phyloP scores from a whole-genome alignment of 2,888 invertebrate species.

The Hecatera dysodea region DNA sequence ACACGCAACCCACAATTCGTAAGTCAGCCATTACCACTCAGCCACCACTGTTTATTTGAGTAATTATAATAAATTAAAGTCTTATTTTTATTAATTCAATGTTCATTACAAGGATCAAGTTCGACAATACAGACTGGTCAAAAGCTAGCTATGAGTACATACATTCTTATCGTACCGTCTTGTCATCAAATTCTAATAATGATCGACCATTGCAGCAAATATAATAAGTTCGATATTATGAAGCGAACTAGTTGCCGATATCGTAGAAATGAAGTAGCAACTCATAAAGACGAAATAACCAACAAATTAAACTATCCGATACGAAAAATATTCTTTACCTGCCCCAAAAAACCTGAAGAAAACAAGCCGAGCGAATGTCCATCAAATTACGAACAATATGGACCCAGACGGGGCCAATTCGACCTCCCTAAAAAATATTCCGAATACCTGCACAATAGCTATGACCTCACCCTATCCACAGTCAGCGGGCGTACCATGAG shows the following conservation, averaged over 20 bases:
- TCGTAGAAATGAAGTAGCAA: background rate
- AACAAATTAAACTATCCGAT: constrained; percentile 3
- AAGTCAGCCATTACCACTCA: too few relatives aligned
- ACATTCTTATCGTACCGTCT: background rate
- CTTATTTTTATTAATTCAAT: background rate
- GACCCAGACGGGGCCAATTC: constrained; percentile 13
- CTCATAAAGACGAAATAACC: background rate
- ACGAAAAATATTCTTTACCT: constrained; percentile 17
- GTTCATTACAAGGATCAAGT: too few relatives aligned
- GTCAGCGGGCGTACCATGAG: too few relatives aligned
- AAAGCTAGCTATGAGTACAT: background rate
- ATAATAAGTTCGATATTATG: too few relatives aligned
- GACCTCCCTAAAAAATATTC: constrained; percentile 23
- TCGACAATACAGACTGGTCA: background rate
- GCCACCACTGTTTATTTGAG: too few relatives aligned
- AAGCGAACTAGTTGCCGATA: too few relatives aligned
- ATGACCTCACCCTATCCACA: constrained; percentile 36
- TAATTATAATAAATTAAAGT: too few relatives aligned
- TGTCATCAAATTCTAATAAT: background rate
- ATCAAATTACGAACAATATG: constrained; percentile 38
- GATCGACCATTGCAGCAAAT: too few relatives aligned
- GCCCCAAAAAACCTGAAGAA: constrained; percentile 23
- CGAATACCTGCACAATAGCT: constrained; percentile 19
- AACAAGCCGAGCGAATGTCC: constrained; percentile 23
- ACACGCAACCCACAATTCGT: too few relatives aligned